phyloP scores from a whole-genome alignment of 1,140 invertebrate genomes.

The Pseudomyrmex gracilis region DNA sequence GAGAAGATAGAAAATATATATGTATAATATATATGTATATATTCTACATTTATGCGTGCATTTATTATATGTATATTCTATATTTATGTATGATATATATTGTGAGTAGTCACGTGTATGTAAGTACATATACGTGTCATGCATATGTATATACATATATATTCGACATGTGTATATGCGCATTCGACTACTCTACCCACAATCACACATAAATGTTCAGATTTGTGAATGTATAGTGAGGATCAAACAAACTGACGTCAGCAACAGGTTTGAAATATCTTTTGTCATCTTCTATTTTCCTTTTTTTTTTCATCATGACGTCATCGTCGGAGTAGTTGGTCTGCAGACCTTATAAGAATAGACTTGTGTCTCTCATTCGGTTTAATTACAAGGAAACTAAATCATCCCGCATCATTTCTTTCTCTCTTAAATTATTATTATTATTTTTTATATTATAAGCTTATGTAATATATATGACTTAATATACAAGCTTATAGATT shows the following conservation, averaged over 20 bases:
- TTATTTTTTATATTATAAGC: background rate
- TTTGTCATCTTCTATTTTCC: constrained; percentile 32
- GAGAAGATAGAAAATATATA: no score
- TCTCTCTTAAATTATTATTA: background rate
- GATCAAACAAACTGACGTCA: constrained; percentile 41
- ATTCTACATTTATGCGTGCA: no score
- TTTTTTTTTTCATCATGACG: background rate
- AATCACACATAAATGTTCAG: constrained; percentile 27
- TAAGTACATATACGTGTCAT: no score
- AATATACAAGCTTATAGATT: no score
- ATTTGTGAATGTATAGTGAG: background rate
- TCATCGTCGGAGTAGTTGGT: constrained; percentile 13
- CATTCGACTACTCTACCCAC: no score
- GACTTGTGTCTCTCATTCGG: background rate
- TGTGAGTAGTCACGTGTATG: no score
- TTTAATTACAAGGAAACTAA: background rate
- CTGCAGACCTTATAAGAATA: constrained; percentile 35
- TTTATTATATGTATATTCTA: no score
- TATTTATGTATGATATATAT: no score
- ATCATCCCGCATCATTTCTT: background rate
- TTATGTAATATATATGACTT: no score
- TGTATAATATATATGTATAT: no score
- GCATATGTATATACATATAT: background rate
- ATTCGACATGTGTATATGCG: no score
- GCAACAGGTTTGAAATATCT: constrained; percentile 36